Conservation (phyloP, 2,888 invertebrate genomes). For the Congeria kusceri region DNA sequence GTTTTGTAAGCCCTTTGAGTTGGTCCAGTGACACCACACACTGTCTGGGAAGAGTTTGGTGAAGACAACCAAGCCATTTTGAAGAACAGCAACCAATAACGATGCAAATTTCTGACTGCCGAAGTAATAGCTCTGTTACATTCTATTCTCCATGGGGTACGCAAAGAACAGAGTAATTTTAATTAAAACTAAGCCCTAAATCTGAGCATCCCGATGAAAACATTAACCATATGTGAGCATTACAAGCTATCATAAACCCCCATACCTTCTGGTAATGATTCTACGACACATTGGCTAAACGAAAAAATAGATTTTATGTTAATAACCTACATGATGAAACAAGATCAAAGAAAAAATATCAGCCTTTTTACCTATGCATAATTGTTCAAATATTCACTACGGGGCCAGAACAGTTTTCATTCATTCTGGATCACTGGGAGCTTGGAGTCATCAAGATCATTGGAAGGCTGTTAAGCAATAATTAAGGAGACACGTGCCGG, state of each 20-base stretch:
- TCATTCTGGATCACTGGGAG: constrained; percentile 42
- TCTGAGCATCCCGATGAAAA: constrained; percentile 51
- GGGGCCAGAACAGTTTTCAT: constrained; percentile 23
- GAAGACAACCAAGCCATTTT: too few species aligned
- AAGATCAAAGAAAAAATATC: constrained; percentile 57
- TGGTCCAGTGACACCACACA: constrained; percentile 51
- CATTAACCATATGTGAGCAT: constrained; percentile 60
- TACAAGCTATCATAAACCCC: constrained; percentile 48
- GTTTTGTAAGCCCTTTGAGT: constrained; percentile 1
- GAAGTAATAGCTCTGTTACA: constrained; percentile 53
- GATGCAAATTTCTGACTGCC: constrained; percentile 40
- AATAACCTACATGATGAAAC: constrained; percentile 59
- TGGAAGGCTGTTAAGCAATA: constrained; percentile 16
- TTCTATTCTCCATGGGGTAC: constrained; percentile 56
- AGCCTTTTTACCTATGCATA: constrained; percentile 52
- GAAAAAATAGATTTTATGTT: constrained; percentile 66
- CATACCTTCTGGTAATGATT: constrained; percentile 50
- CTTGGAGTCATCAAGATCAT: constrained; percentile 34
- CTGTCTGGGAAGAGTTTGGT: constrained; percentile 29
- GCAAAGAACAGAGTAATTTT: constrained; percentile 63
- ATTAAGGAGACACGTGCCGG: constrained; percentile 8
- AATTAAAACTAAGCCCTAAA: constrained; percentile 68
- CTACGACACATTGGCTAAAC: constrained; percentile 59
- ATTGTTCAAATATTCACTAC: constrained; percentile 54
- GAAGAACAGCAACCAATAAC: too few species aligned